Evolutionary conservation across 1,140 invertebrate species (phyloP).

Genomic region (Pogonomyrmex barbatus): DNA sequence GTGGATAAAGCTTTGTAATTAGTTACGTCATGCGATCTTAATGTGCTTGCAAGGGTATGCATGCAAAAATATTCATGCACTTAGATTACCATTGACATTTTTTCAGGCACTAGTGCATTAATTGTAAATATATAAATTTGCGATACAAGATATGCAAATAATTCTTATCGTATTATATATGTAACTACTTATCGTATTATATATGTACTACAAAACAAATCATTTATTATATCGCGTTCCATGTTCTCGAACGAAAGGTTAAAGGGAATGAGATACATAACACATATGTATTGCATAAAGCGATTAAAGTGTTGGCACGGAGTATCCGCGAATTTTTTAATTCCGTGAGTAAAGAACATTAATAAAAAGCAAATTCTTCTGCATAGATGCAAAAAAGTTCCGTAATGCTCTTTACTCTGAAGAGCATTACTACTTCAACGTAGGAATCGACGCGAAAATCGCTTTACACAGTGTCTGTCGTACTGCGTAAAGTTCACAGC

Average conservation of each 20-base stretch:
- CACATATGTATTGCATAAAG: not conserved
- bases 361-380: conserved; percentile 10
- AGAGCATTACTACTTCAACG: not conserved
- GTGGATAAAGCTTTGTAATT: not conserved
- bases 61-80: not conserved
- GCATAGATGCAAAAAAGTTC: not conserved
- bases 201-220: not conserved
- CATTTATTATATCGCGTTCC: not conserved
- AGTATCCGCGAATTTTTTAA: not conserved
- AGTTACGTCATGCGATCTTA: not conserved
- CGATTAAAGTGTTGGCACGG: not conserved
- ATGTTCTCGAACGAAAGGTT: not conserved
- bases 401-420: not conserved
- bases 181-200: conserved; percentile 9
- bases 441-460: not conserved
- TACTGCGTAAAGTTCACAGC: not conserved
- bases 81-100: not conserved
- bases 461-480: not conserved
- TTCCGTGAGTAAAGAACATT: not conserved
- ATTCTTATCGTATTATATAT: conserved; percentile 24
- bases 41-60: not conserved
- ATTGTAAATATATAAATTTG: not conserved
- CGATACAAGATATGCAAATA: conserved; percentile 14
- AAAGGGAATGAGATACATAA: not conserved
- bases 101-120: not conserved